A percentile compares a stretch with the other conserved stretches of the same genome.
phyloP scores from a whole-genome alignment of 2,797 vertebrate species.

The Paedocypris micromegethes region DNA sequence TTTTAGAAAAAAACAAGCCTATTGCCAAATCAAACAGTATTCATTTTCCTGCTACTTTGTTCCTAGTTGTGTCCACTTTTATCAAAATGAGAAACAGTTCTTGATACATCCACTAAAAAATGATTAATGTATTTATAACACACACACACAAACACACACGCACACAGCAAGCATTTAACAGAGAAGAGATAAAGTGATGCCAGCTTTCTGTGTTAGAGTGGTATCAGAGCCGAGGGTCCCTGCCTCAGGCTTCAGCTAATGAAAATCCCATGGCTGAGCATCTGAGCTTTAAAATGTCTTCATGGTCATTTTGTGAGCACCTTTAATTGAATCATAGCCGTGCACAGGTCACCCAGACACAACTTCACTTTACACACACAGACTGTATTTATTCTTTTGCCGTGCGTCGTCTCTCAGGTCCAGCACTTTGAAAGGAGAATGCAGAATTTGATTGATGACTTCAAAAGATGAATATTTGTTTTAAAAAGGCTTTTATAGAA shows the following conservation, averaged over 20 bases:
- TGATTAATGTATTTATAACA: too few species aligned
- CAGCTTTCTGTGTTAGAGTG: slow-evolving; percentile 41
- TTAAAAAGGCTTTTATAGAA: background rate
- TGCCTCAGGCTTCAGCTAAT: slow-evolving; percentile 55
- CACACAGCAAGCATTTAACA: slow-evolving; percentile 29
- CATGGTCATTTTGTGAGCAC: slow-evolving; percentile 50
- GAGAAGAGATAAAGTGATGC: slow-evolving; percentile 42
- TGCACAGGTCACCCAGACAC: slow-evolving; percentile 49
- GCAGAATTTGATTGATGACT: too few species aligned
- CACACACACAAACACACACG: too few species aligned
- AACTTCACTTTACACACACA: slow-evolving; percentile 51
- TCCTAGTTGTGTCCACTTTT: too few species aligned
- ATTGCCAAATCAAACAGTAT: too few species aligned
- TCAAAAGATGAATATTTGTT: too few species aligned
- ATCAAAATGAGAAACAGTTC: too few species aligned
- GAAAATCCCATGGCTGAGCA: slow-evolving; percentile 55
- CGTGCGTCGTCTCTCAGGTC: slow-evolving; percentile 12
- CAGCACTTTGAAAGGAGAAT: too few species aligned
- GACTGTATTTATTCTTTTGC: slow-evolving; percentile 66
- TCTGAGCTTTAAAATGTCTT: slow-evolving; percentile 48
- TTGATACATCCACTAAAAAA: too few species aligned
- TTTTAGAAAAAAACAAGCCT: too few species aligned
- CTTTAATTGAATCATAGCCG: slow-evolving; percentile 55
- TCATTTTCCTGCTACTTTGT: too few species aligned
- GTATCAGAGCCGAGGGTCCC: slow-evolving; percentile 47